Base-by-base conservation (phyloP, 2,113 vertebrate genomes). In the Chaetura pelagica region DNA sequence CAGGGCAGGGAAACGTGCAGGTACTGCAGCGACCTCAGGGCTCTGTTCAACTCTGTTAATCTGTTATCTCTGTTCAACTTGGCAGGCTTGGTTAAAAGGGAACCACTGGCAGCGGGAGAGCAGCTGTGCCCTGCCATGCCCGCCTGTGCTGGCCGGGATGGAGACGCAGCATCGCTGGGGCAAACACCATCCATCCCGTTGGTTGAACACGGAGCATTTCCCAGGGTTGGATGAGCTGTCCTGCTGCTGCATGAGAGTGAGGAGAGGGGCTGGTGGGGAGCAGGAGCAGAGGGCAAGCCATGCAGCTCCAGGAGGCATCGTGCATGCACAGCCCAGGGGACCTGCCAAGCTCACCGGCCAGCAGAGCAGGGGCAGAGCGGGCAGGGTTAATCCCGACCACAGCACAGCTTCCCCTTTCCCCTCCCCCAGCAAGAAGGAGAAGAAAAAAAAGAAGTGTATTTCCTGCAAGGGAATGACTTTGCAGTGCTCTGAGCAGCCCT, bases 341-440 rank as follows among this genome's bases (percentile, higher is more conserved):
- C 27, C 59, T 54, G 74, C 74, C 30, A 24, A 21, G 21, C 68
- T 51, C 2, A 0, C 63, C 35, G n/a, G 44, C 49, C 51, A 30
- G 34, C 35, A 1, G 6, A 67, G 77, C 62, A 8, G 4, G 29
- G 58, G 32, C 79, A 90, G 89, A 55, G 27, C 0, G 1, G 73
- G 40, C 73, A 89, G 82, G 62, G 85, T 95, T 97, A 92, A 97
- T 83, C 42, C 84, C 72, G 73, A 84, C 55, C 59, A 30, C 52
- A 48, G 59, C 55, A 34, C 68, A 57, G 7, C 52, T 94, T 94
- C 80, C 34, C 55, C 62, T 79, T 93, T 85, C 30, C 54, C 52
- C 34, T 85, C 76, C 63, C 30, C 89, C 40, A 21, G 64, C 84
- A 90, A 83, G 35, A 84, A 48, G 9, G 10, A 48, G 21, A 19